phyloP scores from a whole-genome alignment of 2,888 invertebrate genomes.

The Polymixis flavicincta region DNA sequence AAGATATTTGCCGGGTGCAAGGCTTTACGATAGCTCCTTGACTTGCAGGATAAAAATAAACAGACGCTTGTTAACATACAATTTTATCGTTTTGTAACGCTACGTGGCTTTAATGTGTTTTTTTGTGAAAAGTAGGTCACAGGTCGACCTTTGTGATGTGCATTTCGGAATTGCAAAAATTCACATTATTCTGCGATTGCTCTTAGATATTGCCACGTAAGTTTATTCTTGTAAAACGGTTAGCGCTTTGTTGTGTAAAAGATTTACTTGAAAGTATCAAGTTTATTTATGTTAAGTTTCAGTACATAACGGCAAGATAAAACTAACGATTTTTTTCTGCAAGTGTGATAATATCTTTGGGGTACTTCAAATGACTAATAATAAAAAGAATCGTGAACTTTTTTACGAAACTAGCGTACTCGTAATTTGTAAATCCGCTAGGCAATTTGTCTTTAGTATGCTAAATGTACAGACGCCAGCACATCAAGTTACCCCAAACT shows the following conservation, averaged over 20 bases:
- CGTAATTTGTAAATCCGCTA: slow-evolving; percentile 31
- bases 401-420: slow-evolving; percentile 41
- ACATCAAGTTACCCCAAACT: too few species aligned
- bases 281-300: slow-evolving; percentile 35
- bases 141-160: slow-evolving; percentile 61
- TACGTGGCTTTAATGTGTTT: slow-evolving; percentile 55
- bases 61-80: slow-evolving; percentile 35
- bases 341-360: slow-evolving; percentile 39
- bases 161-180: slow-evolving; percentile 57
- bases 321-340: slow-evolving; percentile 22
- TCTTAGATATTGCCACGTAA: slow-evolving; percentile 50
- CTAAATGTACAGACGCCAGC: too few species aligned
- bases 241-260: slow-evolving; percentile 57
- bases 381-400: slow-evolving; percentile 35
- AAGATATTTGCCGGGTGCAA: slow-evolving; percentile 46
- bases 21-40: slow-evolving; percentile 25
- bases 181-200: slow-evolving; percentile 59
- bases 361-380: slow-evolving; percentile 36
- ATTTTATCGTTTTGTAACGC: slow-evolving; percentile 51
- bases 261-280: slow-evolving; percentile 39
- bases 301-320: slow-evolving; percentile 18
- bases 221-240: slow-evolving; percentile 52
- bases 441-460: slow-evolving; percentile 20
- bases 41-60: slow-evolving; percentile 34
- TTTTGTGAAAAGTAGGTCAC: slow-evolving; percentile 60